phyloP scores from a whole-genome alignment of 2,797 vertebrate species.

The Gallinago nigripennis region DNA sequence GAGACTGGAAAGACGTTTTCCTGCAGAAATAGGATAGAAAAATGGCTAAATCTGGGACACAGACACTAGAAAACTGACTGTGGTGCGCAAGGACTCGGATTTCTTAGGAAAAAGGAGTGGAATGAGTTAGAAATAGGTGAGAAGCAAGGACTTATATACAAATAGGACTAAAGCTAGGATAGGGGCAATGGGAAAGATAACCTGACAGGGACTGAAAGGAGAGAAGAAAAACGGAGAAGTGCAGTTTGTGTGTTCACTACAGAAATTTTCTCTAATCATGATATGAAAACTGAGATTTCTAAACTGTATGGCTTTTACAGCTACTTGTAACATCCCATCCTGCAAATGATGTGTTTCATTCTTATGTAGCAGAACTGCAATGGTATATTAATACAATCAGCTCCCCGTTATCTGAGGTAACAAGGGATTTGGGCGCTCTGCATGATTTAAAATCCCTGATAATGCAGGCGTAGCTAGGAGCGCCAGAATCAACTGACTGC shows the following conservation, averaged over 20 bases:
- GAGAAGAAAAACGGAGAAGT: neutral
- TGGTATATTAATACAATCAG: neutral
- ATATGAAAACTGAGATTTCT: neutral
- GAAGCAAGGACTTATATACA: neutral
- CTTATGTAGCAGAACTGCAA: neutral
- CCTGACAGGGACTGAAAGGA: neutral
- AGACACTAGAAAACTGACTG: neutral
- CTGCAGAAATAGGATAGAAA: neutral
- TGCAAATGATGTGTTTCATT: neutral
- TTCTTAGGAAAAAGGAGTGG: neutral
- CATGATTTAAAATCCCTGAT: neutral
- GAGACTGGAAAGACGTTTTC: neutral
- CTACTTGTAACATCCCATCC: neutral
- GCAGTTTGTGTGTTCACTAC: neutral
- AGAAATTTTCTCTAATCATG: neutral
- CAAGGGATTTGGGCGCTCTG: neutral
- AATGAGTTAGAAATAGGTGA: neutral
- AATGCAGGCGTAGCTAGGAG: neutral
- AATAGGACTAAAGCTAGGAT: neutral
- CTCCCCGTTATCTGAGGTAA: neutral
- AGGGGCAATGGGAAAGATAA: neutral
- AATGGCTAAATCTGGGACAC: neutral
- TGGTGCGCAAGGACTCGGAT: neutral
- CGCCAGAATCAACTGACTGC: fast-evolving
- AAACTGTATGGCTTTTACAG: neutral